Percentiles rank a stretch among this genome's conserved stretches.
These are phyloP conservation scores for Acleris literana DNA, from an alignment of 2,888 invertebrate genomes.

Conservation along the genomic window DNA sequence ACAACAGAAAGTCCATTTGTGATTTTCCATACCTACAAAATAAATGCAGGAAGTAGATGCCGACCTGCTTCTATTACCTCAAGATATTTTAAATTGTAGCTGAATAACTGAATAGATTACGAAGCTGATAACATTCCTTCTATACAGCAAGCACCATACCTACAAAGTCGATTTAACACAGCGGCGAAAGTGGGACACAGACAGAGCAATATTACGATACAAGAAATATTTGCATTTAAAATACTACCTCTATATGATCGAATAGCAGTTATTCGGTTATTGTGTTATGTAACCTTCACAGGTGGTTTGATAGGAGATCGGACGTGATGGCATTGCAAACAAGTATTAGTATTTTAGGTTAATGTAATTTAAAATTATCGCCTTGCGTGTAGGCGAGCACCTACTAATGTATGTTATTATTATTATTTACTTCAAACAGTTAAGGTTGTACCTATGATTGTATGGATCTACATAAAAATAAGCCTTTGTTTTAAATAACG, in stretches of 20 bases:
- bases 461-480: too few relatives aligned
- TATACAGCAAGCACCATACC: neutral
- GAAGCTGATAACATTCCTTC: neutral
- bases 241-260: slow-evolving; percentile 1
- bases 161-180: neutral
- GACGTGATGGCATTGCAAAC: neutral
- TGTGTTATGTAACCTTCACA: slow-evolving; percentile 12
- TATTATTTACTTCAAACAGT: too few relatives aligned
- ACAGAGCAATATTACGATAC: slow-evolving; percentile 7
- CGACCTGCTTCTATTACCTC: neutral
- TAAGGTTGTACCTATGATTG: too few relatives aligned
- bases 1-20: too few relatives aligned
- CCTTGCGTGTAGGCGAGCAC: too few relatives aligned
- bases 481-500: too few relatives aligned
- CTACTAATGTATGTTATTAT: too few relatives aligned
- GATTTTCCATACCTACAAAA: too few relatives aligned
- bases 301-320: slow-evolving; percentile 1
- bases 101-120: neutral
- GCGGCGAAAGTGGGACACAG: slow-evolving; percentile 5
- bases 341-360: too few relatives aligned
- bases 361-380: too few relatives aligned
- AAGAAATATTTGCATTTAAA: slow-evolving; percentile 18
- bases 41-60: too few relatives aligned
- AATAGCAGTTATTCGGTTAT: slow-evolving; percentile 4
- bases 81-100: neutral